Base-by-base conservation (phyloP, 2,888 invertebrate genomes). In the Eulithis testata region DNA sequence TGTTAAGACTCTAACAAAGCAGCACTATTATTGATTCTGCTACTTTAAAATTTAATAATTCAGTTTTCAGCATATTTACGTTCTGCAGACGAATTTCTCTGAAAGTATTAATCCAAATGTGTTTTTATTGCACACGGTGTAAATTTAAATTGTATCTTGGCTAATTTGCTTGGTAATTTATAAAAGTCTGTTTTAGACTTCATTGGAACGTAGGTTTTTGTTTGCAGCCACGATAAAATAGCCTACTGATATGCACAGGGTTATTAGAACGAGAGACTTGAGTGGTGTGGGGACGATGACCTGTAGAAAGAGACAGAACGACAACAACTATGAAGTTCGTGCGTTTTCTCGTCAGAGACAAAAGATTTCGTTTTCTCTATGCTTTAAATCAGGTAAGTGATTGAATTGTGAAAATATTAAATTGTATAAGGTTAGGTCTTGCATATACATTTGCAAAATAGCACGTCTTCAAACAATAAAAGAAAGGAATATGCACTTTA, bases 321-420 rank as follows among this genome's bases (percentile, higher is more conserved):
- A 93, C 91, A 93, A 93, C 91, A 93, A 91, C 83, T 74, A 82
- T 91, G 92, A 92, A 92, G 91, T 92, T 92, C 84, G 91, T 83
- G 85, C 89, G 83, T 79, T 73, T 70, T 63, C 63, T 69, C 68
- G 65, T 65, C 52, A 36, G 68, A 73, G 73, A 74, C 65, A 70
- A 70, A 70, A 69, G 63, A 72, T 73, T 70, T 68, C 65, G 61
- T 66, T 68, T 73, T 70, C 66, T 64, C 53, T 64, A 65, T 55
- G 53, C 14, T 27, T 27, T n/a, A 27, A 51, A 51, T 47, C 45
- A 53, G 37, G 21, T 44, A 8, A 51, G 40, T 51, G 27, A 51
- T 11, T 11, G 53, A 54, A 59, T 59, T 21, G 51, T 60, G 11
- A 21, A 51, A 37, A 36, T 49, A 43, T 55, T 36, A n/a, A n/a